Evolutionary conservation across 1,140 invertebrate species (phyloP).

Genomic region (Cydia pomonella): DNA sequence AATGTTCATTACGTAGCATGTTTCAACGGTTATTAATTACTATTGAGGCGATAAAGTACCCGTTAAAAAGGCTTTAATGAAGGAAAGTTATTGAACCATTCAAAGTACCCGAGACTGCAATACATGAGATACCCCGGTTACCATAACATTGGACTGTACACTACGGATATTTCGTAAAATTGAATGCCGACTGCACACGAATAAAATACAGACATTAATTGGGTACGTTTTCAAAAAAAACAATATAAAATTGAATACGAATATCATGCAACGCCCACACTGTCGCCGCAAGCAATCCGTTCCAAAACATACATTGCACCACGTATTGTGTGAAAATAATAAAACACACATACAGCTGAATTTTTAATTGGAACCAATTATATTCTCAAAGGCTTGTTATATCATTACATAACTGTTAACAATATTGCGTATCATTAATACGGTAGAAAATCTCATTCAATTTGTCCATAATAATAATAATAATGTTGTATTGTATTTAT

Average conservation of each 20-base stretch:
- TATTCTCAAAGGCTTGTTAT: slow-evolving; percentile 42
- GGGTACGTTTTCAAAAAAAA: background rate
- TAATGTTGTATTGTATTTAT: background rate
- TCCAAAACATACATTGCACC: slow-evolving; percentile 14
- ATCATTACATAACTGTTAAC: slow-evolving; percentile 58
- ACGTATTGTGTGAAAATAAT: slow-evolving; percentile 4
- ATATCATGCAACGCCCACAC: background rate
- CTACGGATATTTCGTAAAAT: background rate
- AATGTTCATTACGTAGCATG: background rate
- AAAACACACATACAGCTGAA: slow-evolving; percentile 34
- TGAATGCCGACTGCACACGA: background rate
- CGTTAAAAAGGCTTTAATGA: background rate
- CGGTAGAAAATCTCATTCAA: slow-evolving; percentile 36
- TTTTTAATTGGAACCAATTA: slow-evolving; percentile 55
- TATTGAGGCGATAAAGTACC: background rate
- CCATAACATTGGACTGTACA: background rate
- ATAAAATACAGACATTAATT: background rate
- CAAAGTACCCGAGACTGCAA: background rate
- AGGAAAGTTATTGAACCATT: background rate
- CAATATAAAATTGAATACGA: background rate
- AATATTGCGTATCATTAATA: slow-evolving; percentile 55
- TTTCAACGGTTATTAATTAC: background rate
- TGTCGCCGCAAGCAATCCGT: slow-evolving; percentile 1
- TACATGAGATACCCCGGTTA: background rate
- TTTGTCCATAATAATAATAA: slow-evolving; percentile 6